Evolutionary conservation across 35 echinoderm and acorn worm genomes (phyloP).

Genomic region (Apostichopus parvimensis): DNA sequence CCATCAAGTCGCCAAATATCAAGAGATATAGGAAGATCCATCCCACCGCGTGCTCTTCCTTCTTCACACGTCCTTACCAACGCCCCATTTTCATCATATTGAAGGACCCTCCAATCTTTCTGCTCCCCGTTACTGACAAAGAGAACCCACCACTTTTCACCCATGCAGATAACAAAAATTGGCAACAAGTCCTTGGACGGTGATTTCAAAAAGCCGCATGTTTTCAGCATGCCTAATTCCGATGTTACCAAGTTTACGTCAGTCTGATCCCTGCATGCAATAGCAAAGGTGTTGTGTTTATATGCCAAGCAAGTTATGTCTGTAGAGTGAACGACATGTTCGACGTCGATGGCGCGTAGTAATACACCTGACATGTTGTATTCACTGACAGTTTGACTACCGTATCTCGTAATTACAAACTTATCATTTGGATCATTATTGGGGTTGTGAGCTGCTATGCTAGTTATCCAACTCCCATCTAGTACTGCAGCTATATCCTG

Average conservation of each 20-base stretch:
- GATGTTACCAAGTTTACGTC: background rate
- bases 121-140: background rate
- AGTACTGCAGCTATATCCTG: background rate
- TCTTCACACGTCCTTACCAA: background rate
- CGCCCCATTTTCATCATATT: background rate
- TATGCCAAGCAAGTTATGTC: background rate
- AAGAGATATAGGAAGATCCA: slow-evolving; percentile 4
- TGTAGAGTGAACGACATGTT: background rate
- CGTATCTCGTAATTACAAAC: background rate
- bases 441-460: background rate
- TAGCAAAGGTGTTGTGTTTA: background rate
- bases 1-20: background rate
- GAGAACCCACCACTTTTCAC: slow-evolving; percentile 4
- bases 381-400: background rate
- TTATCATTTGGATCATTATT: background rate
- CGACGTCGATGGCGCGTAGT: background rate
- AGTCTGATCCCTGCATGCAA: background rate
- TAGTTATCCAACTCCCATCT: background rate
- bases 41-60: slow-evolving; percentile 4
- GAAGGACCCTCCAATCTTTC: slow-evolving; percentile 13
- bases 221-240: background rate
- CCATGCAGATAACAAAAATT: slow-evolving; percentile 14
- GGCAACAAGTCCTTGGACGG: background rate
- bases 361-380: background rate
- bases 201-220: background rate